Evolutionary conservation across 2,113 vertebrate genomes (phyloP), one percentile per base, ranked within the genome.

Genomic region (Chascanopsetta lugubris): DNA sequence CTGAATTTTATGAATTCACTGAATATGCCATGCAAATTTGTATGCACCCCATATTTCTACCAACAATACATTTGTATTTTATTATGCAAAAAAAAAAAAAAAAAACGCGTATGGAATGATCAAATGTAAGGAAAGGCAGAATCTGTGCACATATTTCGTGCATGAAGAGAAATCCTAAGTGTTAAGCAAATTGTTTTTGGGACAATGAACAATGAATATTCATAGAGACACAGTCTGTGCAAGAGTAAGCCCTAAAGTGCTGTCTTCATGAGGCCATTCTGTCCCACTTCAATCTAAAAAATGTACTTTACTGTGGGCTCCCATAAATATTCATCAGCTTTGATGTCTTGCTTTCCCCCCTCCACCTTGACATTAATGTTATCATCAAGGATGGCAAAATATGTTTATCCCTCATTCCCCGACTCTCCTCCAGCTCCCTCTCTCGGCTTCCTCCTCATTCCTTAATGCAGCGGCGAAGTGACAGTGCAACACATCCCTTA

Each of bases 141-240:
- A 75, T 30, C 24, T 15, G 46, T 50, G 30, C 12, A 38, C 63
- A 54, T 49, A 83, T 83, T 80, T 82, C 72, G 76, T 49, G 73
- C 75, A 80, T 87, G 79, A 75, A 73, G 53, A 77, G 70, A 77
- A 80, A 64, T 78, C 69, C 71, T 56, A 77, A 60, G 83, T 67
- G 70, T 85, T 78, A 80, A 78, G 79, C 71, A 85, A 87, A 90
- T 86, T 83, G 84, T 86, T 89, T 90, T 86, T 77, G 78, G 86
- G 86, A 90, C 89, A 90, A 90, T 90, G 86, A 84, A 80, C 79
- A 86, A 82, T 88, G 85, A 88, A 90, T 90, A 90, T 90, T 89
- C 83, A 90, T 89, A 72, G 61, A 62, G 9, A 49, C 50, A 74
- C 63, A 72, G 68, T 61, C 65, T 85, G 84, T 82, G 79, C 75